phyloP scores from a whole-genome alignment of 2,888 invertebrate species.

The Parthenolecanium corni region DNA sequence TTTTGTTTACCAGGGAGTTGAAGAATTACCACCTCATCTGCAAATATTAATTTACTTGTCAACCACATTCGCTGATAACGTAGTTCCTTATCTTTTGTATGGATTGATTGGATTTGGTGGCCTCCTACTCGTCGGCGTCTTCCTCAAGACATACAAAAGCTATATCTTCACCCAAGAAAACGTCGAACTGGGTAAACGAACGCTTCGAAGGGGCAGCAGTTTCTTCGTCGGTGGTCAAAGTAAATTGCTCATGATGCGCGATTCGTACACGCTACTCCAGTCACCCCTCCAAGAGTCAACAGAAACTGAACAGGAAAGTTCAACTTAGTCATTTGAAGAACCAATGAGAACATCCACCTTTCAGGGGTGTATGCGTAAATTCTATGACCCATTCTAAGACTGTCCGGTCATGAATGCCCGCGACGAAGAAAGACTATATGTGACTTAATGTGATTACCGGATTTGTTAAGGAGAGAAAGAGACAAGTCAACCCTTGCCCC shows the following conservation, averaged over 20 bases:
- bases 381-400: not conserved
- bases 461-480: no score
- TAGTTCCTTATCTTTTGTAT: slow-evolving; percentile 58
- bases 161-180: slow-evolving; percentile 60
- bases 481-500: no score
- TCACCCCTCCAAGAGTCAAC: slow-evolving; percentile 33
- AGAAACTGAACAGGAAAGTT: slow-evolving; percentile 30
- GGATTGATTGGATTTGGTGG: slow-evolving; percentile 59
- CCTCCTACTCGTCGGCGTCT: slow-evolving; percentile 51
- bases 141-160: slow-evolving; percentile 63
- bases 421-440: no score
- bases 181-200: slow-evolving; percentile 54
- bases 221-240: slow-evolving; percentile 49
- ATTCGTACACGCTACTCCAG: slow-evolving; percentile 45
- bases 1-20: slow-evolving; percentile 50
- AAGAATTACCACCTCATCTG: slow-evolving; percentile 65
- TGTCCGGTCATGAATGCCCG: no score
- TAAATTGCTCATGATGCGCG: slow-evolving; percentile 47
- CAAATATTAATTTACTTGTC: slow-evolving; percentile 68
- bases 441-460: no score
- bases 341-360: not conserved
- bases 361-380: not conserved
- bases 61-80: slow-evolving; percentile 62
- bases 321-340: slow-evolving; percentile 1
- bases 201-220: slow-evolving; percentile 52